A percentile compares a stretch with the other conserved stretches of the same genome.
These are phyloP conservation scores for Porites cylindrica DNA, from an alignment of 92 coral and sea anemone genomes.

Conservation along the genomic window DNA sequence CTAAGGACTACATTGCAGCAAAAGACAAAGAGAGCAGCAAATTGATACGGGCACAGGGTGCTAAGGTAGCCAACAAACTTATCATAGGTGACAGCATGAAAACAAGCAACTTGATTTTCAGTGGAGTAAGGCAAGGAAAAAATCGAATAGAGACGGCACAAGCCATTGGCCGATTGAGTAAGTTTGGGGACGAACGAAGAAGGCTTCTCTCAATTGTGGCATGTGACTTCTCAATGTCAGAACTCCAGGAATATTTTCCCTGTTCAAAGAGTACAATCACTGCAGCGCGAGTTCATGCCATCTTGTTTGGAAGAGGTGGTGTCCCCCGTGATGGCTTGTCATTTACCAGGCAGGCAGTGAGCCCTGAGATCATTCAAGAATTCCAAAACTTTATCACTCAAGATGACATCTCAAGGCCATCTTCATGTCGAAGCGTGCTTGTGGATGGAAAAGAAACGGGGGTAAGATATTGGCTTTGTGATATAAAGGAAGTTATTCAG, in stretches of 20 bases:
- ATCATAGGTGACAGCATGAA: constrained; percentile 4
- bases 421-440: constrained; percentile 63
- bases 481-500: constrained; percentile 42
- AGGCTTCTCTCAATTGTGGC: constrained; percentile 53
- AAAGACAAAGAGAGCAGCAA: constrained; percentile 16
- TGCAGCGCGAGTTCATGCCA: constrained; percentile 32
- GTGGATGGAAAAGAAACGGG: constrained; percentile 57
- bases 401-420: constrained; percentile 50
- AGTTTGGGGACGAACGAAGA: constrained; percentile 8
- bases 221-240: constrained; percentile 19
- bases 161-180: background rate
- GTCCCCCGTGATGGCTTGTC: constrained; percentile 29
- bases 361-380: constrained; percentile 51
- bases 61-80: background rate
- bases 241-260: constrained; percentile 30
- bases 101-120: background rate
- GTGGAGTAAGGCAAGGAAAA: background rate
- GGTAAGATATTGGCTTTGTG: constrained; percentile 57
- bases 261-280: constrained; percentile 56
- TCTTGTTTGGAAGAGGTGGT: constrained; percentile 56
- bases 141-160: background rate
- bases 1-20: background rate
- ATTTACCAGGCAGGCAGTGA: constrained; percentile 49
- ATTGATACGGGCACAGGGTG: constrained; percentile 21
- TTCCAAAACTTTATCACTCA: constrained; percentile 40